Evolutionary conservation across 2,888 invertebrate genomes (phyloP).

Genomic region (Aelia acuminata): DNA sequence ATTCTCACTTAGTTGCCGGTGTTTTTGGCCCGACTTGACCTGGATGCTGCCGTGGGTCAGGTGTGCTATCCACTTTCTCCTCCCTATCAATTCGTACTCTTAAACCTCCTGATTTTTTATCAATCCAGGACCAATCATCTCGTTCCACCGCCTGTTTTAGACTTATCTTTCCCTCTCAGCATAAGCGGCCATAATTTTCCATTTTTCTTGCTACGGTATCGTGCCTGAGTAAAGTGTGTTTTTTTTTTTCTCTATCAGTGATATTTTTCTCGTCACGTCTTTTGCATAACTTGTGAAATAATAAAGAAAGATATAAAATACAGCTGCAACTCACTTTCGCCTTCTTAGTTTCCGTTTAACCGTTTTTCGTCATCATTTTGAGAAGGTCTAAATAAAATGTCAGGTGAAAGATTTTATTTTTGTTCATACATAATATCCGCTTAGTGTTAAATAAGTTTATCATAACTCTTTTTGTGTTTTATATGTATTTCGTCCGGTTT

Average conservation of each 20-base stretch:
- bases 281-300: conserved; percentile 15
- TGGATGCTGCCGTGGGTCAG: not conserved
- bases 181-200: conserved; percentile 2
- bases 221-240: not conserved
- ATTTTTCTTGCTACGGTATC: conserved; percentile 9
- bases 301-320: not conserved
- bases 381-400: too few relatives aligned
- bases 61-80: conserved; percentile 6
- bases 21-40: not conserved
- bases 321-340: not conserved
- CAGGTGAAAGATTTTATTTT: too few relatives aligned
- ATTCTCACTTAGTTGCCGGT: not conserved
- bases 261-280: not conserved
- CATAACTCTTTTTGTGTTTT: too few relatives aligned
- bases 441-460: too few relatives aligned
- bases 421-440: too few relatives aligned
- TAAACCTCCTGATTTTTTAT: not conserved
- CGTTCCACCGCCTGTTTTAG: not conserved
- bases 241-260: not conserved
- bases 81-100: not conserved
- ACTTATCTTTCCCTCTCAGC: too few relatives aligned
- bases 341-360: not conserved
- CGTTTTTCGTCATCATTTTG: too few relatives aligned
- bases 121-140: not conserved
- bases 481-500: too few relatives aligned